Evolutionary conservation across 2,888 invertebrate genomes (phyloP), one percentile per base, ranked within the genome.

Genomic region (Drosophila limbata): DNA sequence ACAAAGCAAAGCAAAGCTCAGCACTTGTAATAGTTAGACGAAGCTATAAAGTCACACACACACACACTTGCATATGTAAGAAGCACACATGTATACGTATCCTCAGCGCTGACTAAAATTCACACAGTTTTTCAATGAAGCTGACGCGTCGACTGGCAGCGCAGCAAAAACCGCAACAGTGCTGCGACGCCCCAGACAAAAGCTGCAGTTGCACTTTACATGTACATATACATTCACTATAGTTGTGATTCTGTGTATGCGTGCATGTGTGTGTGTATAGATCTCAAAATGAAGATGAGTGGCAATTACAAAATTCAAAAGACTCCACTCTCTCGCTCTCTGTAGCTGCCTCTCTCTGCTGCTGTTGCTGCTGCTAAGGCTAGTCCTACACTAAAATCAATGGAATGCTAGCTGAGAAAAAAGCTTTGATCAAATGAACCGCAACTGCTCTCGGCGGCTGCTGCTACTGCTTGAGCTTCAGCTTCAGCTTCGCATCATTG

Each of bases 361-460:
- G 21, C 33, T 15, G 10, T 13, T 35, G 10, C 39, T 50, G 28
- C 31, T 37, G 44, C 42, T 57, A 52, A 9, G 45, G 21, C 75
- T 51, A 79, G 79, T 86, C 79, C 83, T 81, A 86, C 77, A 73
- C 69, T 73, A 59, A 57, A 67, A 65, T 79, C 69, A 70, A 73
- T 82, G 82, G 84, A 87, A 84, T 87, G 82, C 78, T 52, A 72
- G 81, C 67, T 68, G 70, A 51, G 63, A 48, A 71, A 45, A 65
- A 73, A 66, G 56, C 84, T 76, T 72, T 53, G 82, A 87, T 84
- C 84, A 84, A 84, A 84, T 84, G 82, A 84, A 82, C 84, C 84
- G 84, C 87, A 84, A 70, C 65, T 69, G 61, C 57, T 56, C 19
- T 15, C 31, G n/a, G 37, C 37, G 1, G 37, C 33, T 35, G 33